A percentile compares a stretch with the other conserved stretches of the same genome.
Conservation (phyloP, 2,797 vertebrate species). For the Microctenopoma steveboyesi region DNA sequence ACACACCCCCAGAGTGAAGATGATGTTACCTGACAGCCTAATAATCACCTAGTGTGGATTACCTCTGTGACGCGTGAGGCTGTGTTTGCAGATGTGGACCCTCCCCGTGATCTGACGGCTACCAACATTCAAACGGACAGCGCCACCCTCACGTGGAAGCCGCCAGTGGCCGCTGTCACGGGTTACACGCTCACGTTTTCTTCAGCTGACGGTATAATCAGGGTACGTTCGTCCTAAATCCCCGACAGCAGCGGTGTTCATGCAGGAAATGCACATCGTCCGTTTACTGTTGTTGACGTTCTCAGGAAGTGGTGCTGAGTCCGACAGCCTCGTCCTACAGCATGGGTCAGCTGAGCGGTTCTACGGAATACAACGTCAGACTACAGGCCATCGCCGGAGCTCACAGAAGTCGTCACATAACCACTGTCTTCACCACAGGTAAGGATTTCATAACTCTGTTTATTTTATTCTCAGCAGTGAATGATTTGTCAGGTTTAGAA, state of each 20-base stretch:
- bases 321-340: constrained; percentile 88
- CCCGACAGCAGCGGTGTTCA: not conserved
- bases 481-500: not conserved
- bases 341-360: constrained; percentile 85
- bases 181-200: constrained; percentile 89
- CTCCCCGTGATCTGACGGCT: constrained; percentile 87
- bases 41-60: too few relatives aligned
- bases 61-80: not conserved
- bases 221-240: constrained; percentile 75
- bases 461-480: not conserved
- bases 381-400: constrained; percentile 85
- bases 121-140: constrained; percentile 87
- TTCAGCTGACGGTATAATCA: constrained; percentile 84
- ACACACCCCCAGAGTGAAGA: too few relatives aligned
- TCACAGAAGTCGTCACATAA: constrained; percentile 82
- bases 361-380: constrained; percentile 85
- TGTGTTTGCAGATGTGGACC: constrained; percentile 85
- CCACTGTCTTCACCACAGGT: constrained; percentile 89
- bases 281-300: too few relatives aligned
- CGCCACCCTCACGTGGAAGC: constrained; percentile 88
- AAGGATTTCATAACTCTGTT: constrained; percentile 37
- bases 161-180: constrained; percentile 86
- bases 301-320: constrained; percentile 88
- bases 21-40: too few relatives aligned
- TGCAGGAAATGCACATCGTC: too few relatives aligned